phyloP scores from a whole-genome alignment of 2,797 vertebrate genomes.

The Pangasius mekongensis region DNA sequence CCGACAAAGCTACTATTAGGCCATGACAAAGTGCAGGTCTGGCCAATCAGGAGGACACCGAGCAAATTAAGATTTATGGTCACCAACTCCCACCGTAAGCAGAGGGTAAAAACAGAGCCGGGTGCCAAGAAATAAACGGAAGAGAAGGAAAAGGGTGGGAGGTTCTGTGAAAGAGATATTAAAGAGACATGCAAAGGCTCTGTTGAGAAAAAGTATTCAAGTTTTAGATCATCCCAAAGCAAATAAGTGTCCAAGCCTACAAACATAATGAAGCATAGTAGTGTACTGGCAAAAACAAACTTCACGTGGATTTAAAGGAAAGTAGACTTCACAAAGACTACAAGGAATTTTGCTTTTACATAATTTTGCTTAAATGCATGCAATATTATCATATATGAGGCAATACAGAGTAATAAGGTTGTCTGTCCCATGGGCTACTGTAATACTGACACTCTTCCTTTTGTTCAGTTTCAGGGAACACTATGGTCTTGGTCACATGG shows the following conservation, averaged over 20 bases:
- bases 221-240: background rate
- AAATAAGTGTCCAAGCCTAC: background rate
- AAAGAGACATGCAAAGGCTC: constrained; percentile 31
- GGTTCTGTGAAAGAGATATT: constrained; percentile 25
- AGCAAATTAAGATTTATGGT: constrained; percentile 62
- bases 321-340: background rate
- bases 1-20: constrained; percentile 50
- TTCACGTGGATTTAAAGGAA: background rate
- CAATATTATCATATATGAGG: background rate
- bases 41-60: constrained; percentile 52
- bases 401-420: background rate
- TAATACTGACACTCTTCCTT: background rate
- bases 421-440: background rate
- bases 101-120: constrained; percentile 46
- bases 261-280: background rate
- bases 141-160: constrained; percentile 18
- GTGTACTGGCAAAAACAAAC: too few relatives aligned
- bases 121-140: constrained; percentile 37
- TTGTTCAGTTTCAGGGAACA: constrained; percentile 6
- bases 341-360: background rate
- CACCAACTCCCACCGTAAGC: constrained; percentile 45
- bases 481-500: background rate
- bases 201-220: background rate
- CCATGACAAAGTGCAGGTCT: constrained; percentile 54
- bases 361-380: background rate